A percentile compares a stretch with the other conserved stretches of the same genome.
These are phyloP conservation scores for Anarsia innoxiella DNA, from an alignment of 2,888 invertebrate species.

Conservation along the genomic window DNA sequence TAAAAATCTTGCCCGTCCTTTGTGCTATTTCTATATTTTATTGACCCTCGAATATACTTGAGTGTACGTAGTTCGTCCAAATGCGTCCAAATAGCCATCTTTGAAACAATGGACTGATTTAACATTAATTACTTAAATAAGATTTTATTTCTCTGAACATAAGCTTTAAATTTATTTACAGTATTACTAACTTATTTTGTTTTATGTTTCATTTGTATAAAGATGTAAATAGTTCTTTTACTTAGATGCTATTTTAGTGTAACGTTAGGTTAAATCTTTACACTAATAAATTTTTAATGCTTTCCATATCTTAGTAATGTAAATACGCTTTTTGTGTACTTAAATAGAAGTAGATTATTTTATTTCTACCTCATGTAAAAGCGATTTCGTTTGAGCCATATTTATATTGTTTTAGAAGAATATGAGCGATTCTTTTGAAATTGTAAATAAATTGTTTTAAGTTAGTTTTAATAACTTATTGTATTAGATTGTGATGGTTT, in stretches of 20 bases:
- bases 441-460: constrained; percentile 37
- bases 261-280: too few species aligned
- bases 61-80: too few species aligned
- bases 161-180: constrained; percentile 71
- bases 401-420: constrained; percentile 22
- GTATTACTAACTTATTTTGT: constrained; percentile 72
- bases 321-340: too few species aligned
- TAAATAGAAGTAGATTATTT: constrained; percentile 39
- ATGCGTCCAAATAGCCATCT: too few species aligned
- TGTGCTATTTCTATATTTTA: not conserved
- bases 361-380: constrained; percentile 67
- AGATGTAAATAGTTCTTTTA: constrained; percentile 58
- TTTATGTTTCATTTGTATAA: constrained; percentile 53
- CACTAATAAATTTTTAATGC: too few species aligned
- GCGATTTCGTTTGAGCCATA: constrained; percentile 31
- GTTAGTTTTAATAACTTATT: constrained; percentile 47
- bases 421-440: constrained; percentile 8
- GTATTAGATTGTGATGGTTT: constrained; percentile 65
- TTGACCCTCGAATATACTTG: not conserved
- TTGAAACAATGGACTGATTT: constrained; percentile 44
- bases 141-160: constrained; percentile 35
- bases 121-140: constrained; percentile 21
- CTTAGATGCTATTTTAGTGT: not conserved
- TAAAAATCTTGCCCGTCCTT: constrained; percentile 7
- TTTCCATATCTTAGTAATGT: constrained; percentile 25